phyloP scores from a whole-genome alignment of 37 sponge, comb jelly and placozoan species.

The Mnemiopsis leidyi region DNA sequence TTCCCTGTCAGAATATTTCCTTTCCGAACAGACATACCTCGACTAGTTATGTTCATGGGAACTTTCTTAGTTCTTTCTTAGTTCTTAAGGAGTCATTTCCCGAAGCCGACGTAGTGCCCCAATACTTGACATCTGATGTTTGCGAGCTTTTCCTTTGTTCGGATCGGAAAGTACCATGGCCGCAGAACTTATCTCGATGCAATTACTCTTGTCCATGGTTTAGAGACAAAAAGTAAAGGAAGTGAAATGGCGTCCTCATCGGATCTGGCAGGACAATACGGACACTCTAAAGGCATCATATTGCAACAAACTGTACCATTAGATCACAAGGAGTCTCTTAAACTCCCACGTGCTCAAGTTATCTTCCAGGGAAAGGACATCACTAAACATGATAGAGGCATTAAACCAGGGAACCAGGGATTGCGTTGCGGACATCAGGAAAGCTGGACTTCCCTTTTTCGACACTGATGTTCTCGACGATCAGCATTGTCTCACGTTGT shows the following conservation, averaged over 20 bases:
- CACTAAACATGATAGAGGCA: not conserved
- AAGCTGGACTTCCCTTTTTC: constrained; percentile 19
- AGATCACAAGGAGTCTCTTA: not conserved
- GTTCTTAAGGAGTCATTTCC: not conserved
- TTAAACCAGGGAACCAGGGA: constrained; percentile 11
- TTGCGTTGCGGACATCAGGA: constrained; percentile 9
- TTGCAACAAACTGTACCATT: not conserved
- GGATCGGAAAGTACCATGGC: constrained; percentile 4
- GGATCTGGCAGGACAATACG: not conserved
- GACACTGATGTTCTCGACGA: not conserved
- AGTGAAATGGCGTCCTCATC: not conserved
- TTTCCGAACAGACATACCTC: not conserved
- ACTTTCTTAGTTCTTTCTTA: not conserved
- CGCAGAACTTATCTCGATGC: not conserved
- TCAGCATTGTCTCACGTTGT: no score
- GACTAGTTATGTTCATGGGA: not conserved
- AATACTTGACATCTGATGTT: not conserved
- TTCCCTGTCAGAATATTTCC: not conserved
- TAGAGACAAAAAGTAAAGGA: not conserved
- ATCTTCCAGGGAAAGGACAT: constrained; percentile 22
- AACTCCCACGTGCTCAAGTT: no score
- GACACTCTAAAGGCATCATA: not conserved
- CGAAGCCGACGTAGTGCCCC: not conserved
- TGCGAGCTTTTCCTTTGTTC: not conserved
- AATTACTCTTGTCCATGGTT: not conserved